phyloP scores from a whole-genome alignment of 1,140 invertebrate genomes.

The Ctenoplectra terminalis region DNA sequence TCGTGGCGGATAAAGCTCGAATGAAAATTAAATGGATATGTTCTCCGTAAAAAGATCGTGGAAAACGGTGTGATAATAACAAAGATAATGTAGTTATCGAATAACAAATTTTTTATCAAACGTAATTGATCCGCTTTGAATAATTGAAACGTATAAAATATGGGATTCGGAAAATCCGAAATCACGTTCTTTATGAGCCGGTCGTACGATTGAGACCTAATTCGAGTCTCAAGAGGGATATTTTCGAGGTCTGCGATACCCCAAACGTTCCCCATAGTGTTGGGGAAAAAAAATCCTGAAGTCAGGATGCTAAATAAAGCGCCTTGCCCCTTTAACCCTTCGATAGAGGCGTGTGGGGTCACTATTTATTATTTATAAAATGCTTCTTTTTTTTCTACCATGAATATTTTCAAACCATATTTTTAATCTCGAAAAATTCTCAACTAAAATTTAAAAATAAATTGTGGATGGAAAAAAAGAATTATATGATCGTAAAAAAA shows the following conservation, averaged over 20 bases:
- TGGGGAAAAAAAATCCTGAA: neutral
- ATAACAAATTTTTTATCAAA: too few relatives aligned
- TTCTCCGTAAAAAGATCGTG: neutral
- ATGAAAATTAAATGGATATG: neutral
- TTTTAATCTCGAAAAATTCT: neutral
- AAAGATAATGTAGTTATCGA: neutral
- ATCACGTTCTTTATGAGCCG: too few relatives aligned
- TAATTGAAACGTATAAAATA: neutral
- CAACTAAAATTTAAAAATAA: neutral
- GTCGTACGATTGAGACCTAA: neutral
- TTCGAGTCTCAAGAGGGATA: neutral
- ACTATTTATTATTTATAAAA: slow-evolving; percentile 25
- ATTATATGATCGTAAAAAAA: neutral
- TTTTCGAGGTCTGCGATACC: neutral
- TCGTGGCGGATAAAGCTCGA: neutral
- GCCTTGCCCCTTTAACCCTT: neutral
- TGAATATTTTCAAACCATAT: slow-evolving; percentile 17
- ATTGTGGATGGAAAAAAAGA: neutral
- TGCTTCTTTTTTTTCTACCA: neutral
- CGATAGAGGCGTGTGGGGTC: neutral
- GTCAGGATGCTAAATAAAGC: slow-evolving; percentile 11
- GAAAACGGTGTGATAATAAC: neutral
- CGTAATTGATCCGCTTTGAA: too few relatives aligned
- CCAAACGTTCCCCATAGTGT: neutral
- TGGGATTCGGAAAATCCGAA: neutral